Percentiles rank a stretch among this genome's conserved stretches.
These are phyloP conservation scores for Aphelenchoides besseyi DNA, from an alignment of 1,140 invertebrate genomes.

Conservation along the genomic window DNA sequence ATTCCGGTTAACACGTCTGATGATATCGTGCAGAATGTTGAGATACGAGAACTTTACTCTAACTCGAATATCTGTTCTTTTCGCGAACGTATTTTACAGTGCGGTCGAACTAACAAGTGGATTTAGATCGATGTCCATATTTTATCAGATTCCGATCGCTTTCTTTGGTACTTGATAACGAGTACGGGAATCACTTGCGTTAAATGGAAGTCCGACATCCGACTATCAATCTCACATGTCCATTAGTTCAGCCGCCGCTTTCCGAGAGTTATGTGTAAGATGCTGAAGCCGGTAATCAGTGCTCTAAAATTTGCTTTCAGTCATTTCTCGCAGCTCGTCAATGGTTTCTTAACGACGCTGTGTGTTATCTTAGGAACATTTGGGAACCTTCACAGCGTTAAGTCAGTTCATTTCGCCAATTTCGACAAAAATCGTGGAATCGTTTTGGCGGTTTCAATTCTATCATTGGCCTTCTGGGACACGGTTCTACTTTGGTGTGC, in stretches of 20 bases:
- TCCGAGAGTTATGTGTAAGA: conserved; percentile 19
- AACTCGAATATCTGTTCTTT: too few relatives aligned
- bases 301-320: conserved; percentile 27
- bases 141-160: too few relatives aligned
- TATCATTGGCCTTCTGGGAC: conserved; percentile 53
- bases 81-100: too few relatives aligned
- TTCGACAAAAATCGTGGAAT: conserved; percentile 55
- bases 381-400: conserved; percentile 45
- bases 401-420: conserved; percentile 45
- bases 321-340: conserved; percentile 36
- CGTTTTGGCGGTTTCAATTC: conserved; percentile 47
- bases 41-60: too few relatives aligned
- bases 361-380: conserved; percentile 49
- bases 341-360: conserved; percentile 42
- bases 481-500: conserved; percentile 53
- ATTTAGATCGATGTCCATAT: too few relatives aligned
- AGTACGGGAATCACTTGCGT: too few relatives aligned
- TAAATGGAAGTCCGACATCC: too few relatives aligned
- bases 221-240: conserved; percentile 2
- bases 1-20: too few relatives aligned
- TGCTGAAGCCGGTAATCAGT: background rate
- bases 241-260: background rate
- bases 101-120: too few relatives aligned
- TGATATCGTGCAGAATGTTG: too few relatives aligned
- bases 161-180: too few relatives aligned